Evolutionary conservation across 30 jellyfish, hydroid and myxozoan species (phyloP), one percentile per base, ranked within the genome.

Genomic region (Aurelia sp.): DNA sequence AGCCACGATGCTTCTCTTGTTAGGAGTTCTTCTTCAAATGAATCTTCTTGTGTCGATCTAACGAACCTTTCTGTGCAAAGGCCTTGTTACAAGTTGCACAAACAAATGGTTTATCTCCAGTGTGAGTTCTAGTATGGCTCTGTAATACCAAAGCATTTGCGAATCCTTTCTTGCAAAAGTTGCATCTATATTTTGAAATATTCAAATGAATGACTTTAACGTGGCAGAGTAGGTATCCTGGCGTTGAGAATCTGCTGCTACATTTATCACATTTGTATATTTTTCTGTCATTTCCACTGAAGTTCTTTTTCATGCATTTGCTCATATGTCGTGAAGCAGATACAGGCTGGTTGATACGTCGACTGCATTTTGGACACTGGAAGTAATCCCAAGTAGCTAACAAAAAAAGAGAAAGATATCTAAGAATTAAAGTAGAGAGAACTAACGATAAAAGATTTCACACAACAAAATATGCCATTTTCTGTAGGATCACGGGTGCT

Each of bases 61-160:
- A 78, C 19, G 92, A 68, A 81, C 92, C 72, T 27, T 83, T 69
- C 74, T 83, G 92, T 9, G 92, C 92, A 71, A 83, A 83, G 11
- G 78, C 86, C 4, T 48, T 57, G 6, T 76, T 57, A 70, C 92
- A 70, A 33, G 51, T 44, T 24, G 84, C 5, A 44, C 93, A 73
- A 13, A 62, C 58, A 50, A 84, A 84, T 4, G 88, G 93, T 53
- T 76, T 78, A 13, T 72, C 93, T 7, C 93, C 93, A 8, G 93
- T 84, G 31, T 84, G 93, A 68, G 88, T 84, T 22, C 93, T 61
- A 4, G 74, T 53, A 63, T 84, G 93, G 76, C 74, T 72, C 61
- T 70, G 76, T 21, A 84, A 74, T 5, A 84, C 64, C 20, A 62
- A 40, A 4, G 93, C 84, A 17, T 86, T 84, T 7, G 88, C 74